Evolutionary conservation across 2,797 vertebrate species (phyloP).

Genomic region (Crenuchus spilurus): DNA sequence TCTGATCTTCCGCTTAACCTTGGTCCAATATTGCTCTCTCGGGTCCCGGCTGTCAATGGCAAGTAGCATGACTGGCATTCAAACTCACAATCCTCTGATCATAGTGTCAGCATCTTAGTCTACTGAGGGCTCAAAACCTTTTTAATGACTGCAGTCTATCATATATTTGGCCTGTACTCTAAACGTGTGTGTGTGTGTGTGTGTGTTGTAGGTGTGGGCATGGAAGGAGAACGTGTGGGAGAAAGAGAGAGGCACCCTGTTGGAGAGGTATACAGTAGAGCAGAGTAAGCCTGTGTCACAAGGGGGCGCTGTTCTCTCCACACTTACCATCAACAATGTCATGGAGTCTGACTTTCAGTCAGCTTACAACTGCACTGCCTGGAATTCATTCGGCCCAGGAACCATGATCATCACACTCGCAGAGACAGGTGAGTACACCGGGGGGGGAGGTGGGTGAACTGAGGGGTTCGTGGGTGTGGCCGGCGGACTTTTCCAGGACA

Average conservation of each 20-base stretch:
- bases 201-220: slow-evolving; percentile 87
- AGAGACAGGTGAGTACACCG: slow-evolving; percentile 75
- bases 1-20: too few species aligned
- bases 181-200: slow-evolving; percentile 38
- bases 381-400: slow-evolving; percentile 91
- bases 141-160: too few species aligned
- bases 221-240: slow-evolving; percentile 97
- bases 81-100: too few species aligned
- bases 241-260: slow-evolving; percentile 85
- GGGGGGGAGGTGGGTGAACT: too few species aligned
- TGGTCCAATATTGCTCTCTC: too few species aligned
- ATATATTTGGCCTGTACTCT: too few species aligned
- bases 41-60: too few species aligned
- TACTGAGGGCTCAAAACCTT: too few species aligned
- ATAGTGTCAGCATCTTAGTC: too few species aligned
- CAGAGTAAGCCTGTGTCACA: slow-evolving; percentile 81
- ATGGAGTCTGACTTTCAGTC: slow-evolving; percentile 94
- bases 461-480: too few species aligned
- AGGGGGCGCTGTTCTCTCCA: slow-evolving; percentile 89
- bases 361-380: slow-evolving; percentile 95
- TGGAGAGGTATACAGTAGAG: slow-evolving; percentile 94
- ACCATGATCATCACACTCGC: slow-evolving; percentile 93
- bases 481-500: too few species aligned
- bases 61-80: too few species aligned
- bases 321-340: slow-evolving; percentile 94